Conservation (phyloP, 2,797 vertebrate species). For the Geotrypetes seraphini region DNA sequence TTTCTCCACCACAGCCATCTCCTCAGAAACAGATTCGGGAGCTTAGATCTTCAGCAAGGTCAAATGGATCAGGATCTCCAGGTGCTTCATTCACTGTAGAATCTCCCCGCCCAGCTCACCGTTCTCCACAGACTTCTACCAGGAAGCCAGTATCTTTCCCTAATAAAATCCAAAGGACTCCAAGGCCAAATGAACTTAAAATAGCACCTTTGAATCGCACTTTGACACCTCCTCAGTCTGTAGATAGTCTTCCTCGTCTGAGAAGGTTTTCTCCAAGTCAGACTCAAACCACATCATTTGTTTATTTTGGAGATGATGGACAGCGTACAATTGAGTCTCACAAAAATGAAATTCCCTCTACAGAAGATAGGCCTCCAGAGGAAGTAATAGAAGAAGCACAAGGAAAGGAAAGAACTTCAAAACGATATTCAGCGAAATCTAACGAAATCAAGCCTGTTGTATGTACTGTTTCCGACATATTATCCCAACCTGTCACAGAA, state of each 20-base stretch:
- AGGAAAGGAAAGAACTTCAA: slow-evolving; percentile 11
- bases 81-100: slow-evolving; percentile 53
- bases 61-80: slow-evolving; percentile 69
- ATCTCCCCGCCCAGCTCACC: slow-evolving; percentile 69
- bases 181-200: slow-evolving; percentile 86
- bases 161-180: slow-evolving; percentile 70
- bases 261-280: slow-evolving; percentile 90
- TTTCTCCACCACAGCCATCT: slow-evolving; percentile 72
- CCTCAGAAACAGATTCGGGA: slow-evolving; percentile 72
- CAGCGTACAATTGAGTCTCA: slow-evolving; percentile 32
- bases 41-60: slow-evolving; percentile 65
- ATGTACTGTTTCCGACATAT: slow-evolving; percentile 73
- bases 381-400: slow-evolving; percentile 19
- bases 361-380: slow-evolving; percentile 36
- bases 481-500: slow-evolving; percentile 75
- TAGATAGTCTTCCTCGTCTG: slow-evolving; percentile 88
- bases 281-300: slow-evolving; percentile 72
- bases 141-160: slow-evolving; percentile 81
- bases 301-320: slow-evolving; percentile 77
- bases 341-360: slow-evolving; percentile 32
- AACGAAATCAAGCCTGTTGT: slow-evolving; percentile 59
- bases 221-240: slow-evolving; percentile 82
- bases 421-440: slow-evolving; percentile 14
- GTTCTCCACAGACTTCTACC: slow-evolving; percentile 77
- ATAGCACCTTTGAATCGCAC: slow-evolving; percentile 86